Percentiles rank a stretch among this genome's conserved stretches.
phyloP scores from a whole-genome alignment of 2,797 vertebrate genomes.

The Halcyon badia region DNA sequence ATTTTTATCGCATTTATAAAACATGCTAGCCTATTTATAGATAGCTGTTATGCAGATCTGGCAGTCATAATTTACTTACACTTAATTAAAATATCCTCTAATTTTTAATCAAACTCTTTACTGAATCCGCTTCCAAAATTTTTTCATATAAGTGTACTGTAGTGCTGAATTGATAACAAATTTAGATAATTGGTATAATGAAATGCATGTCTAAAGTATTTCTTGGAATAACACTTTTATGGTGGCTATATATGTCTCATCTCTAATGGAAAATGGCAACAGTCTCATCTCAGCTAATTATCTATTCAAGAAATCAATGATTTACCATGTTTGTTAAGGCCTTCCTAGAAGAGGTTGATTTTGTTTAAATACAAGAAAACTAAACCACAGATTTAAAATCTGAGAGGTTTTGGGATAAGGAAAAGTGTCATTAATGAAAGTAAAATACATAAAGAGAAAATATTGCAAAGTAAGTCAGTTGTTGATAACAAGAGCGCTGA shows the following conservation, averaged over 20 bases:
- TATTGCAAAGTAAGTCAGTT: background rate
- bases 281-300: background rate
- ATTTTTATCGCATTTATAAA: constrained; percentile 18
- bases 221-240: background rate
- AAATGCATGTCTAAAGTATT: background rate
- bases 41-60: background rate
- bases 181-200: background rate
- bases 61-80: background rate
- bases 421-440: background rate
- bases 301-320: background rate
- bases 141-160: background rate
- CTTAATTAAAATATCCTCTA: background rate
- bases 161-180: background rate
- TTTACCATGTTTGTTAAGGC: background rate
- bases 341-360: background rate
- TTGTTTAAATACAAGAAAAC: background rate
- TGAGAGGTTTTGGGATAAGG: background rate
- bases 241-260: background rate
- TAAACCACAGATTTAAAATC: background rate
- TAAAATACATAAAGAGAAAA: background rate
- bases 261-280: background rate
- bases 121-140: background rate
- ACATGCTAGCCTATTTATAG: background rate
- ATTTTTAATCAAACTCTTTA: background rate
- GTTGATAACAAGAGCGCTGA: background rate